A percentile compares a stretch with the other conserved stretches of the same genome.
phyloP scores from a whole-genome alignment of 2,797 vertebrate species.

The Anguilla megastoma region DNA sequence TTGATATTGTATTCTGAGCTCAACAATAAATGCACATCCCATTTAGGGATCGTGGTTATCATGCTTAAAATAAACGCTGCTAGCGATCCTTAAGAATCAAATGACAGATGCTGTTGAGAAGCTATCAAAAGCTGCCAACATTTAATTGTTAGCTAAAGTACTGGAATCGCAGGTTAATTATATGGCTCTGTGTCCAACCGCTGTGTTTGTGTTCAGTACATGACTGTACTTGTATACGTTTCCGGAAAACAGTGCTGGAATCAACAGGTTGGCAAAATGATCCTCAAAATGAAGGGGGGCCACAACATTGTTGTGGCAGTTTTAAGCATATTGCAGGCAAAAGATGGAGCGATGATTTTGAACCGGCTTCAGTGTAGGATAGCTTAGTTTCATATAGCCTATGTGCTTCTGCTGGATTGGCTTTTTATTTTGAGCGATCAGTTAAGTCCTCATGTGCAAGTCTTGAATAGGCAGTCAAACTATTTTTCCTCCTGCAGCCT shows the following conservation, averaged over 20 bases:
- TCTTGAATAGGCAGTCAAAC: not conserved
- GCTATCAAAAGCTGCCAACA: not conserved
- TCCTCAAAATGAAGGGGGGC: not conserved
- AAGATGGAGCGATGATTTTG: not conserved
- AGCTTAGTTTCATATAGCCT: not conserved
- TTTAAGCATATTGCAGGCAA: not conserved
- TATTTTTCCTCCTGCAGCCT: not conserved
- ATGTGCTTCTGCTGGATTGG: not conserved
- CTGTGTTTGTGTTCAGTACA: not conserved
- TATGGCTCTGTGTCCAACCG: not conserved
- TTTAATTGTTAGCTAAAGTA: not conserved
- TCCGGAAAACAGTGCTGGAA: not conserved
- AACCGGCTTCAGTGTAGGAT: not conserved
- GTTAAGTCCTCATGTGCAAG: not conserved
- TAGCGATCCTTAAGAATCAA: constrained; percentile 26
- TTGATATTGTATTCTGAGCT: constrained; percentile 26
- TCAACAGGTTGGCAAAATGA: constrained; percentile 1
- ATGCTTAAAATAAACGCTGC: constrained; percentile 20
- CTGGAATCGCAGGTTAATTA: not conserved
- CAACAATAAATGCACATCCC: constrained; percentile 21
- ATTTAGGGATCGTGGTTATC: constrained; percentile 24
- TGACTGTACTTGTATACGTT: not conserved
- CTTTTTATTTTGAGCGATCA: not conserved
- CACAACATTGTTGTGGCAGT: not conserved
- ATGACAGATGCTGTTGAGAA: constrained; percentile 20